A percentile compares a stretch with the other conserved stretches of the same genome.
phyloP scores from a whole-genome alignment of 2,888 invertebrate genomes.

The Drosophila prolongata region DNA sequence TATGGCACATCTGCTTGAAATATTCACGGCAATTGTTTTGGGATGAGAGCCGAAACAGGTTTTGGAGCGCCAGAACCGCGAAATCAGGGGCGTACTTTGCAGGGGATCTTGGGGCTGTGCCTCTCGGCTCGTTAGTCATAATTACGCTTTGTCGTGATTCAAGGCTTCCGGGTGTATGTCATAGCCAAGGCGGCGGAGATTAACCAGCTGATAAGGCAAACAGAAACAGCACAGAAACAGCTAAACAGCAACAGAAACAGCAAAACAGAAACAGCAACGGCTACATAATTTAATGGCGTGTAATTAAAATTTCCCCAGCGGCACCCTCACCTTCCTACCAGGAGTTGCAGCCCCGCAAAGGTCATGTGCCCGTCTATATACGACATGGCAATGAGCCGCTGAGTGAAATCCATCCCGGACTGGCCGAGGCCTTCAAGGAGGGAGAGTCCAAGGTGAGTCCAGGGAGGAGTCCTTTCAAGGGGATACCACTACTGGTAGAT shows the following conservation, averaged over 20 bases:
- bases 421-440: slow-evolving; percentile 91
- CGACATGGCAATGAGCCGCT: slow-evolving; percentile 90
- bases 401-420: slow-evolving; percentile 89
- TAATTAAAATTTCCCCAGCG: slow-evolving; percentile 83
- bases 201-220: slow-evolving; percentile 60
- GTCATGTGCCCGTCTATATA: slow-evolving; percentile 93
- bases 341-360: slow-evolving; percentile 88
- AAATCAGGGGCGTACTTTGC: slow-evolving; percentile 50
- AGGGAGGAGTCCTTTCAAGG: too few relatives aligned
- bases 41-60: slow-evolving; percentile 63
- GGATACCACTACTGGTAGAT: background rate
- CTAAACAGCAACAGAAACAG: too few relatives aligned
- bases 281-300: slow-evolving; percentile 70
- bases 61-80: slow-evolving; percentile 44
- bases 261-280: too few relatives aligned
- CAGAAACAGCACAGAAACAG: slow-evolving; percentile 17
- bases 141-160: slow-evolving; percentile 76
- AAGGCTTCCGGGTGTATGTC: slow-evolving; percentile 77
- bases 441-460: slow-evolving; percentile 39
- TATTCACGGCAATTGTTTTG: slow-evolving; percentile 55
- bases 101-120: slow-evolving; percentile 6
- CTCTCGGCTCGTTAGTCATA: slow-evolving; percentile 72
- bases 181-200: slow-evolving; percentile 53
- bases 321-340: slow-evolving; percentile 86
- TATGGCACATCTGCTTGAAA: slow-evolving; percentile 64